These are phyloP conservation scores for Chlamydotis undulata DNA, from an alignment of 2,113 vertebrate genomes.

Conservation along the genomic window DNA sequence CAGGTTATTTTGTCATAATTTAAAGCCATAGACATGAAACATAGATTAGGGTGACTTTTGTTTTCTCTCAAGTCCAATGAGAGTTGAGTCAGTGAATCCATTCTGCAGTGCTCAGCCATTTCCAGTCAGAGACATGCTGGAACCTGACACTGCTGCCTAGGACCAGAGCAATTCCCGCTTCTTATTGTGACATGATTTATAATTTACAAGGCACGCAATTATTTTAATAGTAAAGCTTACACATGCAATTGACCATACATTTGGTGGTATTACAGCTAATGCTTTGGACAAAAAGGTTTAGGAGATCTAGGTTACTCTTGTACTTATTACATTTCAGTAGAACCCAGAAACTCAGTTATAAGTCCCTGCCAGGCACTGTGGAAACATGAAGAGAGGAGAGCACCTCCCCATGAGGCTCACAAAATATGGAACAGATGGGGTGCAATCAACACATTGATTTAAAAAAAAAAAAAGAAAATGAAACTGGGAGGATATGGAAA, in stretches of 20 bases:
- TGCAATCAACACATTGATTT: not conserved
- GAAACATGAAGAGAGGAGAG: not conserved
- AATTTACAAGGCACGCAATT: not conserved
- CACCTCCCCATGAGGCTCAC: not conserved
- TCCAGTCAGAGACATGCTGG: not conserved
- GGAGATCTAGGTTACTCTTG: not conserved
- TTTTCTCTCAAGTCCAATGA: not conserved
- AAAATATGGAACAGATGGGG: not conserved
- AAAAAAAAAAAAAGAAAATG: not conserved
- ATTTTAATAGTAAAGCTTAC: not conserved
- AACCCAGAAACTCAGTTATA: not conserved
- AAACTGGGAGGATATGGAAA: not conserved
- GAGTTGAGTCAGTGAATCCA: not conserved
- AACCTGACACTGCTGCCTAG: not conserved
- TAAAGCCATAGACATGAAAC: conserved; percentile 16
- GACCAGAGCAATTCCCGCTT: not conserved
- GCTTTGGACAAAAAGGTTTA: not conserved
- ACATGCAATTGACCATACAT: not conserved
- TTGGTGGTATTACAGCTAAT: not conserved
- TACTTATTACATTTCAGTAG: not conserved
- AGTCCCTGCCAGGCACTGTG: not conserved
- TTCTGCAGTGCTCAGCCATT: not conserved
- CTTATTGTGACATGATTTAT: not conserved
- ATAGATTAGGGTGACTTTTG: not conserved
- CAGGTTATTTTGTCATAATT: not conserved